Percentiles rank a stretch among this genome's conserved stretches.
phyloP scores from a whole-genome alignment of 1,140 invertebrate species.

The Palaemon carinicauda region DNA sequence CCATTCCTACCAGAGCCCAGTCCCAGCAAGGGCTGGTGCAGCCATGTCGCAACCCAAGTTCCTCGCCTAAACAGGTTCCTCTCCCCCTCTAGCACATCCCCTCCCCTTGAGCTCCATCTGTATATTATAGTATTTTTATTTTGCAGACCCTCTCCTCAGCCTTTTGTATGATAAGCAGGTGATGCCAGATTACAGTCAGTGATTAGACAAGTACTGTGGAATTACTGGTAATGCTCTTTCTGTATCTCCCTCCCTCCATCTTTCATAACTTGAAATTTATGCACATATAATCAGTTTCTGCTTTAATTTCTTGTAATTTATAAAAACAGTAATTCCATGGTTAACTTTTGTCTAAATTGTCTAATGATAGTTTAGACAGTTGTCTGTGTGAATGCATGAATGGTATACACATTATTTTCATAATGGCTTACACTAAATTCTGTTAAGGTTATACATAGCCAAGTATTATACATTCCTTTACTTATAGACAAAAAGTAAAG shows the following conservation, averaged over 20 bases:
- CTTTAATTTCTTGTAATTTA: background rate
- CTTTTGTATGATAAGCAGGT: slow-evolving; percentile 45
- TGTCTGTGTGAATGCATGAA: slow-evolving; percentile 52
- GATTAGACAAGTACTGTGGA: slow-evolving; percentile 17
- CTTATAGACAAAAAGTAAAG: slow-evolving; percentile 39
- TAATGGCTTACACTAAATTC: slow-evolving; percentile 49
- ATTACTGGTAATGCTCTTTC: slow-evolving; percentile 13
- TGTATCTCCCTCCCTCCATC: too few species aligned
- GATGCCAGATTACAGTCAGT: slow-evolving; percentile 48
- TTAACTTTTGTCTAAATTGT: slow-evolving; percentile 38
- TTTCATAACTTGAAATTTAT: too few species aligned
- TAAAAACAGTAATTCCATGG: slow-evolving; percentile 22
- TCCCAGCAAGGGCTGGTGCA: slow-evolving; percentile 33
- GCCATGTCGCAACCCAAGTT: slow-evolving; percentile 56
- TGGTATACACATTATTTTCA: slow-evolving; percentile 54
- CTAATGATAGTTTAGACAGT: slow-evolving; percentile 36
- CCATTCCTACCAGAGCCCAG: slow-evolving; percentile 55
- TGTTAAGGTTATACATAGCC: slow-evolving; percentile 46
- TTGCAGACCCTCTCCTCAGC: slow-evolving; percentile 43
- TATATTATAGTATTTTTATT: slow-evolving; percentile 31
- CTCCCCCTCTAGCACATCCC: slow-evolving; percentile 40
- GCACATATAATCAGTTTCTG: too few species aligned
- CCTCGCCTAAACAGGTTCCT: slow-evolving; percentile 56
- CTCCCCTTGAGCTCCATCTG: slow-evolving; percentile 49
- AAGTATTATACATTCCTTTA: slow-evolving; percentile 53